Conservation (phyloP, 2,888 invertebrate genomes). For the Siphonodentalium dalli region DNA sequence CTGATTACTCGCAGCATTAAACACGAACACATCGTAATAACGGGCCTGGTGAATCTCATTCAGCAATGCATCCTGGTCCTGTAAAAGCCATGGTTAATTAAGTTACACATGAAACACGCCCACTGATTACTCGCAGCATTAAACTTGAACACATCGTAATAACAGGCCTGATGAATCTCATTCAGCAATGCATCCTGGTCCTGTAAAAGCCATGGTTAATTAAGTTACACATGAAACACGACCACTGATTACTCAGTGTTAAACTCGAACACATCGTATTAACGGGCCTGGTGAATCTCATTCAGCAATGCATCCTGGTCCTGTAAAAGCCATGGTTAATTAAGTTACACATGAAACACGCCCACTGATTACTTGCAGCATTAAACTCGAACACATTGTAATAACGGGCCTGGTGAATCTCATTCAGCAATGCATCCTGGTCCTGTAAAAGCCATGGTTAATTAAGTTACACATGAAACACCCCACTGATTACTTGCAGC, state of each 20-base stretch:
- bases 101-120: conserved; percentile 93
- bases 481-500: too few species aligned
- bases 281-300: conserved; percentile 85
- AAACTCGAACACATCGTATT: conserved; percentile 92
- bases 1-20: conserved; percentile 70
- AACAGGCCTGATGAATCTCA: conserved; percentile 85
- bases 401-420: too few species aligned
- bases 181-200: conserved; percentile 82
- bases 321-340: too few species aligned
- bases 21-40: conserved; percentile 92
- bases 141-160: conserved; percentile 92
- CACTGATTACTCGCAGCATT: conserved; percentile 73
- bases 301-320: conserved; percentile 82
- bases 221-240: conserved; percentile 91
- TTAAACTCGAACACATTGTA: too few species aligned
- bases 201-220: too few species aligned
- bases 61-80: conserved; percentile 79
- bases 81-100: too few species aligned
- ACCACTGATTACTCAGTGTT: conserved; percentile 76
- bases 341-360: too few species aligned
- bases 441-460: too few species aligned
- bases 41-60: conserved; percentile 85
- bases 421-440: too few species aligned
- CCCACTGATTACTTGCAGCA: too few species aligned
- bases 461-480: too few species aligned